These are phyloP conservation scores for Hoplodrina ambigua DNA, from an alignment of 2,888 invertebrate genomes.

Conservation along the genomic window DNA sequence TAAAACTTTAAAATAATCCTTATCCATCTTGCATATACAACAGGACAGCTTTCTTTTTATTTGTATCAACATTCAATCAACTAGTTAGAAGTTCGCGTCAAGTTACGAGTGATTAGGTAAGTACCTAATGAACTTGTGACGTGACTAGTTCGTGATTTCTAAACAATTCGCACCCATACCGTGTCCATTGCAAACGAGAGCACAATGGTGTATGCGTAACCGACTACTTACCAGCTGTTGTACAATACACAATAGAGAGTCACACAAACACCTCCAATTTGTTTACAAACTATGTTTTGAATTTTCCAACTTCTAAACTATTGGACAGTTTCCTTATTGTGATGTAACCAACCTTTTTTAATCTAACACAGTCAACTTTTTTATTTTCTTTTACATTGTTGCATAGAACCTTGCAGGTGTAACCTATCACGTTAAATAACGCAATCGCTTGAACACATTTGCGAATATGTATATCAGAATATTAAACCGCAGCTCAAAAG, in stretches of 20 bases:
- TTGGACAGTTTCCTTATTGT: slow-evolving; percentile 58
- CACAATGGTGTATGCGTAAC: slow-evolving; percentile 82
- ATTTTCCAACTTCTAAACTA: slow-evolving; percentile 40
- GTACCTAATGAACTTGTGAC: slow-evolving; percentile 34
- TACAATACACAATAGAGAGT: slow-evolving; percentile 83
- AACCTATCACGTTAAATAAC: slow-evolving; percentile 3
- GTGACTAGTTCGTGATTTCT: slow-evolving; percentile 47
- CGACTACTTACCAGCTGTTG: slow-evolving; percentile 82
- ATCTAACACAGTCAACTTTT: slow-evolving; percentile 32
- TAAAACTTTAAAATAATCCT: not conserved
- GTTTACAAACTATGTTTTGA: slow-evolving; percentile 80
- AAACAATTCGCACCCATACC: slow-evolving; percentile 69
- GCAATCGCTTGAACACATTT: not conserved
- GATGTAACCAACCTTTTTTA: slow-evolving; percentile 38
- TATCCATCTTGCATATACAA: not conserved
- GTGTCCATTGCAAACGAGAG: slow-evolving; percentile 78
- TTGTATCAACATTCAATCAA: not conserved
- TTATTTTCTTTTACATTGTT: slow-evolving; percentile 27
- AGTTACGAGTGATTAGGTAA: slow-evolving; percentile 28
- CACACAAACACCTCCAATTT: slow-evolving; percentile 78
- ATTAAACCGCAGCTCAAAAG: slow-evolving; percentile 15
- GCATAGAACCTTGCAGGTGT: slow-evolving; percentile 11
- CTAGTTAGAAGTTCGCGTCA: slow-evolving; percentile 7
- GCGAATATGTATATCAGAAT: slow-evolving; percentile 14
- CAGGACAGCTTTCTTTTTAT: slow-evolving; percentile 14